Evolutionary conservation across 2,113 vertebrate genomes (phyloP).

Genomic region (Xiphophorus couchianus): DNA sequence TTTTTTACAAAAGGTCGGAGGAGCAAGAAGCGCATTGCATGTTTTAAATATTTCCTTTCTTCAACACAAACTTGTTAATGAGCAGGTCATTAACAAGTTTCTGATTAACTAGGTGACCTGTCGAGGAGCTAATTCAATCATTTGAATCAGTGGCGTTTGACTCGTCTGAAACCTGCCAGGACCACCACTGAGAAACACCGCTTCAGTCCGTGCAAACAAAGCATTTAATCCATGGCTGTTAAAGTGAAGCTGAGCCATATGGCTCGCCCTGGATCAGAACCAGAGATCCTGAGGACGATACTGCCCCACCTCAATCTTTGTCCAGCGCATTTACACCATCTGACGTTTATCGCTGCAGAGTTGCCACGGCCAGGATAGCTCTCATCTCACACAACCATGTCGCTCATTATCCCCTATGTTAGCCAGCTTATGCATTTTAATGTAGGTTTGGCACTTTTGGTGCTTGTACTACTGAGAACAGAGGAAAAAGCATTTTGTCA

Average conservation of each 20-base stretch:
- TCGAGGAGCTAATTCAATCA: too few relatives aligned
- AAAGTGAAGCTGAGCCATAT: conserved; percentile 66
- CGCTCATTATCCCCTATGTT: conserved; percentile 41
- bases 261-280: conserved; percentile 66
- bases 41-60: too few relatives aligned
- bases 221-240: conserved; percentile 56
- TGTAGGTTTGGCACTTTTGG: conserved; percentile 7
- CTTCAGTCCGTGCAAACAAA: neutral
- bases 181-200: neutral
- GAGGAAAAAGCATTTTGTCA: neutral
- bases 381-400: conserved; percentile 53
- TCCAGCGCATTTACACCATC: conserved; percentile 57
- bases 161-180: neutral
- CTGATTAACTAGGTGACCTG: neutral
- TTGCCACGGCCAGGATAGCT: conserved; percentile 36
- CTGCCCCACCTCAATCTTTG: conserved; percentile 59
- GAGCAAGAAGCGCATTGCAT: too few relatives aligned
- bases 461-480: neutral
- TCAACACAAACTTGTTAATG: too few relatives aligned
- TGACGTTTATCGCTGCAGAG: conserved; percentile 60
- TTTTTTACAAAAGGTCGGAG: too few relatives aligned
- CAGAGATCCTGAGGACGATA: conserved; percentile 67
- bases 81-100: neutral
- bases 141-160: too few relatives aligned
- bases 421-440: conserved; percentile 30